A percentile compares a stretch with the other conserved stretches of the same genome.
These are phyloP conservation scores for Acrocephalus scirpaceus DNA, from an alignment of 2,797 vertebrate genomes.

Conservation along the genomic window DNA sequence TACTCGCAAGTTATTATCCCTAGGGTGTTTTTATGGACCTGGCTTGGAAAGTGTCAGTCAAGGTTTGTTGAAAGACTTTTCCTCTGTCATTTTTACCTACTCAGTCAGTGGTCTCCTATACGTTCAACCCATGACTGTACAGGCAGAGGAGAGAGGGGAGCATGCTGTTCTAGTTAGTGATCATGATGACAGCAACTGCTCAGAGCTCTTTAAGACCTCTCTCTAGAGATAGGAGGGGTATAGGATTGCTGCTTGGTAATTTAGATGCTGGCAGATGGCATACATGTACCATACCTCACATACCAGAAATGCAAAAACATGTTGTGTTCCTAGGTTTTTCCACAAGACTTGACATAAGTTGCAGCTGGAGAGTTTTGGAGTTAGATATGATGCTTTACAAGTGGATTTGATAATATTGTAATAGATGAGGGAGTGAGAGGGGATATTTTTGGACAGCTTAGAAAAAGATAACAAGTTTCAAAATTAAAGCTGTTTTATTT, in stretches of 20 bases:
- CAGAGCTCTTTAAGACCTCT: neutral
- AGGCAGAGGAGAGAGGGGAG: neutral
- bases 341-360: neutral
- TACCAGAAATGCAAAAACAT: neutral
- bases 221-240: neutral
- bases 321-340: neutral
- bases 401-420: neutral
- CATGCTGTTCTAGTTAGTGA: neutral
- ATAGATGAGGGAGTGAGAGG: neutral
- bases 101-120: neutral
- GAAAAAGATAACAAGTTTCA: neutral
- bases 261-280: neutral
- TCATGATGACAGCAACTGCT: neutral
- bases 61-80: neutral
- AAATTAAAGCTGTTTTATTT: neutral
- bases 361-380: neutral
- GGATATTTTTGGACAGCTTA: neutral
- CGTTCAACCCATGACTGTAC: neutral
- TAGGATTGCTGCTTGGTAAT: neutral
- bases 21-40: neutral
- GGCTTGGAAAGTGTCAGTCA: neutral
- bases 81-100: neutral
- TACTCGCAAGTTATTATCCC: neutral
- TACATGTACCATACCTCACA: neutral
- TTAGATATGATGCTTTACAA: neutral